Conservation (phyloP, 2,888 invertebrate species). For the Pheosia tremula region DNA sequence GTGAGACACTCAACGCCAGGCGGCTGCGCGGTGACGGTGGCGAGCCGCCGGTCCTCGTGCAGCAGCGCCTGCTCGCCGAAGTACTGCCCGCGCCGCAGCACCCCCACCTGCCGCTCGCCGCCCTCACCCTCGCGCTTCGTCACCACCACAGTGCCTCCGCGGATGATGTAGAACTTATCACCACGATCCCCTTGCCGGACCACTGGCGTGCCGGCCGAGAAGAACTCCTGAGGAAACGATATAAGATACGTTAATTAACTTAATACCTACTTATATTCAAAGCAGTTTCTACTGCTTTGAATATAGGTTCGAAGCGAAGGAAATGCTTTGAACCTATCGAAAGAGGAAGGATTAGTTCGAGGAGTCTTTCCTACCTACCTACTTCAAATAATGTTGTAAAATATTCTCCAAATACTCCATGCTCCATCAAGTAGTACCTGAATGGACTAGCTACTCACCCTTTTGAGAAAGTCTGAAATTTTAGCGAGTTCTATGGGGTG, state of each 20-base stretch:
- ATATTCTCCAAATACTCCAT: no score
- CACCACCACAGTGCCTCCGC: constrained; percentile 91
- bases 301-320: no score
- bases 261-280: no score
- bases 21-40: constrained; percentile 94
- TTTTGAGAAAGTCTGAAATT: constrained; percentile 94
- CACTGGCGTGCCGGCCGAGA: constrained; percentile 90
- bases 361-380: no score
- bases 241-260: not conserved
- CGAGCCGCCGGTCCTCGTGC: constrained; percentile 94
- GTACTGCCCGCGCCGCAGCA: constrained; percentile 90
- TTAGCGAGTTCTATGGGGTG: constrained; percentile 89
- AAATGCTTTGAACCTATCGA: no score
- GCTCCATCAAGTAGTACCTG: no score
- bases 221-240: constrained; percentile 86
- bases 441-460: constrained; percentile 79
- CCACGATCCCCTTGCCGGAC: constrained; percentile 94
- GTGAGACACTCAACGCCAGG: constrained; percentile 95
- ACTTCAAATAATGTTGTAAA: no score
- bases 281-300: no score
- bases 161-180: constrained; percentile 96
- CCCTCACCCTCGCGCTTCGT: constrained; percentile 86
- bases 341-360: no score
- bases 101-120: constrained; percentile 87
- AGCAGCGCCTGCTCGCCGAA: constrained; percentile 95